These are phyloP conservation scores for Capreolus pygargus DNA, from an alignment of 2,113 vertebrate species.

Conservation along the genomic window DNA sequence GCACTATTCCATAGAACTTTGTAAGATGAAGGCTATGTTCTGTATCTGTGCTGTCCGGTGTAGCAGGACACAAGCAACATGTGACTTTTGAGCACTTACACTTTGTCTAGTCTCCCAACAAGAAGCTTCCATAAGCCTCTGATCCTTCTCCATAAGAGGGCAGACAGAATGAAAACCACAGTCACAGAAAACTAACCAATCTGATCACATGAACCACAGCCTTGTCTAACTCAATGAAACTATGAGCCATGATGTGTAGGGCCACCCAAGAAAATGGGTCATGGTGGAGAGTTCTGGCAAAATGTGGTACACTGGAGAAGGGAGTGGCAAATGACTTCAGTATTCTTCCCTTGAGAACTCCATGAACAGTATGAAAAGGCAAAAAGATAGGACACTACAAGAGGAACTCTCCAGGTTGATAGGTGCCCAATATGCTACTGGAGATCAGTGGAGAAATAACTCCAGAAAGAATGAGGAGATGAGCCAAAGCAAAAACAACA, in stretches of 20 bases:
- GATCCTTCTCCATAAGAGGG: not conserved
- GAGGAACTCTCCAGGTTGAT: not conserved
- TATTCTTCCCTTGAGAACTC: not conserved
- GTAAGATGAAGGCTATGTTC: constrained; percentile 3
- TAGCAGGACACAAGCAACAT: not conserved
- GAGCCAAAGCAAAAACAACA: not conserved
- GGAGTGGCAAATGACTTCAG: not conserved
- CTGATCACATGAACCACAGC: not conserved
- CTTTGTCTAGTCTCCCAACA: not conserved
- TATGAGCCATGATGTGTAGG: not conserved
- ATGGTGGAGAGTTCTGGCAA: not conserved
- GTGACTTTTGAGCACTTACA: not conserved
- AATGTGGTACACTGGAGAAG: not conserved
- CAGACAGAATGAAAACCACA: not conserved
- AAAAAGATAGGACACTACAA: not conserved
- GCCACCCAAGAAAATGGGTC: not conserved
- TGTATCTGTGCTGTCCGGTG: not conserved
- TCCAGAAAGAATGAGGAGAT: not conserved
- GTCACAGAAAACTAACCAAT: not conserved
- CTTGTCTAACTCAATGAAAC: not conserved
- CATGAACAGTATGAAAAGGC: not conserved
- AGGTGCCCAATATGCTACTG: not conserved
- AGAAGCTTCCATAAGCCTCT: not conserved
- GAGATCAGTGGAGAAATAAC: not conserved
- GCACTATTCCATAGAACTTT: constrained; percentile 13